Percentiles rank a stretch among this genome's conserved stretches.
Evolutionary conservation across 2,113 vertebrate genomes (phyloP).

Genomic region (Heliornis fulica): DNA sequence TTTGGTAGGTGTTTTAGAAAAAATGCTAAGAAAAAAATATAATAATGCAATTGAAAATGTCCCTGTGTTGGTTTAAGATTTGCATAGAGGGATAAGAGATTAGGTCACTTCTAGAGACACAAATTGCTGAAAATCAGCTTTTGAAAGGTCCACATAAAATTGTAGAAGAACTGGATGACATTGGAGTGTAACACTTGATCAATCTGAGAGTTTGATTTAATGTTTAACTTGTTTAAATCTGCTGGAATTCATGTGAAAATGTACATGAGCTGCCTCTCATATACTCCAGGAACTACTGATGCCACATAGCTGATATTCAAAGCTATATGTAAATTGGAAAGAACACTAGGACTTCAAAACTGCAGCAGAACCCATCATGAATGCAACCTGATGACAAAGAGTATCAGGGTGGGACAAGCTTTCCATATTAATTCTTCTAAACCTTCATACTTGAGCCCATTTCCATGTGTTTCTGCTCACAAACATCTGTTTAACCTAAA

Average conservation of each 20-base stretch:
- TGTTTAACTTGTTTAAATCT: neutral
- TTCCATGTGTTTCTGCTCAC: neutral
- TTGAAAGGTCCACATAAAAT: neutral
- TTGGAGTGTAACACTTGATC: neutral
- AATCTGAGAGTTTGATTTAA: neutral
- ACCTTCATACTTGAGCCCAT: neutral
- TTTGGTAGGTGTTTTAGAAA: neutral
- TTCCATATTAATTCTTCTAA: neutral
- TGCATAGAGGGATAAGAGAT: neutral
- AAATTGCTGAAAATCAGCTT: neutral
- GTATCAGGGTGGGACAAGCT: neutral
- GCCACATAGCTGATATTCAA: neutral
- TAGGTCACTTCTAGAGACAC: neutral
- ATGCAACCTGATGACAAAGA: neutral
- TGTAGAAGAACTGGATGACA: neutral
- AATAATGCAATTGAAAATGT: neutral
- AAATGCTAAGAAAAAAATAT: neutral
- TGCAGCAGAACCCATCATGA: neutral
- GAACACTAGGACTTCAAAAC: neutral
- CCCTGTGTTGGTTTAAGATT: neutral
- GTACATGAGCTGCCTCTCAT: fast-evolving
- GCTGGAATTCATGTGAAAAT: neutral
- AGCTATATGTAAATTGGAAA: neutral
- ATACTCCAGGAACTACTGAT: neutral
- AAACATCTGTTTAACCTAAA: neutral